Evolutionary conservation across 2,888 invertebrate species (phyloP).

Genomic region (Antheraea assamensis): DNA sequence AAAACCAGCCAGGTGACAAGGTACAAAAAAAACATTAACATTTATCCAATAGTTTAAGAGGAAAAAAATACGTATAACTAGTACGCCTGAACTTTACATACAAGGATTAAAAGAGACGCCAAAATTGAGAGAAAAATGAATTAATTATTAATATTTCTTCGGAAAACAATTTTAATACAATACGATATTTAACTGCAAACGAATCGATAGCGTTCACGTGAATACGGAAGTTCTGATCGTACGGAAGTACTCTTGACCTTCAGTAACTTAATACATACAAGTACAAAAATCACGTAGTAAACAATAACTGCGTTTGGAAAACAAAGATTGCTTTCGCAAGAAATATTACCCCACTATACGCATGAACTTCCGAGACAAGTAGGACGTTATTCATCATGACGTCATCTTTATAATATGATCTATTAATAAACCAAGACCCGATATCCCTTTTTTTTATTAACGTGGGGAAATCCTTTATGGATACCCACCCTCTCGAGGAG

Average conservation of each 20-base stretch:
- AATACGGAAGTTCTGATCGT: conserved; percentile 36
- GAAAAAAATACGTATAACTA: no score
- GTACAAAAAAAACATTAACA: no score
- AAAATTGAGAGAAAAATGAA: neutral
- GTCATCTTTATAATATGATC: no score
- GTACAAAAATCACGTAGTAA: conserved; percentile 50
- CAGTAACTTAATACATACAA: conserved; percentile 34
- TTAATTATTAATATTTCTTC: neutral
- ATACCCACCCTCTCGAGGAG: no score
- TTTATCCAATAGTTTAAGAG: no score
- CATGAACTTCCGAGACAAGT: neutral
- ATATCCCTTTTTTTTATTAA: no score
- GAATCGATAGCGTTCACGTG: neutral
- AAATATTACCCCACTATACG: neutral
- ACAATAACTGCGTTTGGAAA: conserved; percentile 40
- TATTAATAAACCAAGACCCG: no score
- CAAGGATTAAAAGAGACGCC: neutral
- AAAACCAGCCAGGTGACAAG: no score
- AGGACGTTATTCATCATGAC: no score
- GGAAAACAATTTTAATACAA: conserved; percentile 29
- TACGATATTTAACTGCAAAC: neutral
- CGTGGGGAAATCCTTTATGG: no score
- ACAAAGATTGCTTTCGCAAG: conserved; percentile 5
- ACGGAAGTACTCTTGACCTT: conserved; percentile 50
- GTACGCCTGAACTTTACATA: no score